These are phyloP conservation scores for Coelogynopora nodosa DNA, from an alignment of 2,888 invertebrate genomes.

Conservation along the genomic window DNA sequence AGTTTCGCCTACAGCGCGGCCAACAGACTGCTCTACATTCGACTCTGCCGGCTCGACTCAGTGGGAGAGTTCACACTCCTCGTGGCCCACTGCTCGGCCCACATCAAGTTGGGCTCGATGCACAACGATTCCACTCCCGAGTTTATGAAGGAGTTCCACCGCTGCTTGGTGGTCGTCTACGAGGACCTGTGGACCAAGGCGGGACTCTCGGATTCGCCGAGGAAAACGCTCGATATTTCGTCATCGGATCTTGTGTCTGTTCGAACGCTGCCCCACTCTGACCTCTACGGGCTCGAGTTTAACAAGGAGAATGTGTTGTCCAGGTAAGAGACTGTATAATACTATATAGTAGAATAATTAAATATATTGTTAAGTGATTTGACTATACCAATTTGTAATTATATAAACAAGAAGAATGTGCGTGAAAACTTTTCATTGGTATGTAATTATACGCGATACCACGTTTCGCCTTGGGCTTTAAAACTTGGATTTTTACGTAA, in stretches of 20 bases:
- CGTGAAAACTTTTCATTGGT: too few relatives aligned
- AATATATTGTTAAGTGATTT: too few relatives aligned
- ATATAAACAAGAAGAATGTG: too few relatives aligned
- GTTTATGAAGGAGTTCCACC: conserved; percentile 56
- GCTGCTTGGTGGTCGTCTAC: conserved; percentile 56
- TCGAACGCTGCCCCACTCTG: conserved; percentile 52
- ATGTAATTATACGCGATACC: too few relatives aligned
- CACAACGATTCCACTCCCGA: conserved; percentile 56
- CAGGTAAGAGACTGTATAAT: background rate
- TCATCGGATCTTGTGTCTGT: background rate
- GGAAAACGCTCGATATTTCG: background rate
- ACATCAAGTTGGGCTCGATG: conserved; percentile 59
- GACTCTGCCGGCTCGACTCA: conserved; percentile 54
- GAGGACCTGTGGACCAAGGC: conserved; percentile 53
- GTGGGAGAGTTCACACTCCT: conserved; percentile 58
- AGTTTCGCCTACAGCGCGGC: conserved; percentile 58
- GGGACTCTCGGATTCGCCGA: background rate
- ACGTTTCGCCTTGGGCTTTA: too few relatives aligned
- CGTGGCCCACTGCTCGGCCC: conserved; percentile 56
- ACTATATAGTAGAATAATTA: too few relatives aligned
- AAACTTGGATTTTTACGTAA: too few relatives aligned
- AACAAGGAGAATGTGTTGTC: conserved; percentile 50
- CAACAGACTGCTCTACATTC: conserved; percentile 57
- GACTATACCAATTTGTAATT: too few relatives aligned
- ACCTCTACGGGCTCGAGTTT: conserved; percentile 54